These are phyloP conservation scores for Ambastaia sidthimunki DNA, from an alignment of 2,797 vertebrate species.

Conservation along the genomic window DNA sequence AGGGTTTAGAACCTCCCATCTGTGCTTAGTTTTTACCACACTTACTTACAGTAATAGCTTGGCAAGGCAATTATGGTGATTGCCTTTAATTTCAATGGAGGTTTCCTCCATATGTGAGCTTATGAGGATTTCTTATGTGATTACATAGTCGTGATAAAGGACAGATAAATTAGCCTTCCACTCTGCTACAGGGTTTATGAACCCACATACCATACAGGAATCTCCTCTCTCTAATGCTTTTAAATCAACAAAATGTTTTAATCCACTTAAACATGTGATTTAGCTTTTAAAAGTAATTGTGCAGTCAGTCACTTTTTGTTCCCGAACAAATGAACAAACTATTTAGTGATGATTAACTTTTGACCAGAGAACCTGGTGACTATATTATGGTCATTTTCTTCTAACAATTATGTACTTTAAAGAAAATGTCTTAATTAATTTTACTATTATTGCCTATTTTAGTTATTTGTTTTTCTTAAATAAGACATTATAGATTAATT, in stretches of 20 bases:
- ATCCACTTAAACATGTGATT: constrained; percentile 23
- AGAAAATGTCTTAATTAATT: neutral
- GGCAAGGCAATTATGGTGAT: constrained; percentile 53
- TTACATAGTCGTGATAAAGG: constrained; percentile 13
- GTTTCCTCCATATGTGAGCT: constrained; percentile 41
- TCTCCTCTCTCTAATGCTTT: neutral
- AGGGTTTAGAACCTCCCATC: constrained; percentile 29
- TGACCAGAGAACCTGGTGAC: neutral
- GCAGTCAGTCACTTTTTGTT: constrained; percentile 3
- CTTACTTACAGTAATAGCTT: constrained; percentile 51
- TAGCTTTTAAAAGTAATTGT: constrained; percentile 5
- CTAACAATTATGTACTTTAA: neutral
- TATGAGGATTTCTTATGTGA: constrained; percentile 36
- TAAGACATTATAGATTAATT: neutral
- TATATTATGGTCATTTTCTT: constrained; percentile 5
- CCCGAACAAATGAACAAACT: neutral
- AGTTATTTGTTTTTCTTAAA: neutral
- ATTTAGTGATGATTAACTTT: constrained; percentile 20
- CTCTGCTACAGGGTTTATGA: neutral
- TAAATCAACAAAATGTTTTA: neutral
- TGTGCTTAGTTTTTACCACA: constrained; percentile 42
- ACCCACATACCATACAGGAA: neutral
- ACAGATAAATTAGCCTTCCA: constrained; percentile 12
- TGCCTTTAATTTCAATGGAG: constrained; percentile 39
- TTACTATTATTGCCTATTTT: constrained; percentile 6